A percentile compares a stretch with the other conserved stretches of the same genome.
phyloP scores from a whole-genome alignment of 1,140 invertebrate species.

The Vollenhovia emeryi region DNA sequence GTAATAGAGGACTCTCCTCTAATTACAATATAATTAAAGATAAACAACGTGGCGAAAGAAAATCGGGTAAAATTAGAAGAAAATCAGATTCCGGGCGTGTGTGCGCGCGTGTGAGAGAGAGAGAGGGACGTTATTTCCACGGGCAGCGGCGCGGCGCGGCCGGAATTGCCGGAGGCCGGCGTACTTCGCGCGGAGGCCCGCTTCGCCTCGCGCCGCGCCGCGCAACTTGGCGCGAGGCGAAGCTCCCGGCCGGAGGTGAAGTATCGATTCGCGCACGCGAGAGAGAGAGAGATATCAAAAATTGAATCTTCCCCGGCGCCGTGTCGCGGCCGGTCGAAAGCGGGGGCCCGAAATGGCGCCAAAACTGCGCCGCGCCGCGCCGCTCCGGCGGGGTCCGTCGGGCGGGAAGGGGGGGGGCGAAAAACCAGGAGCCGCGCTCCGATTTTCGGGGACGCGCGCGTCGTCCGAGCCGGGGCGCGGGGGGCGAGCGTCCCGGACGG shows the following conservation, averaged over 20 bases:
- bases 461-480: background rate
- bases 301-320: constrained; percentile 20
- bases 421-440: background rate
- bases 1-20: too few species aligned
- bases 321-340: background rate
- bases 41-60: too few species aligned
- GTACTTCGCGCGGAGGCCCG: background rate
- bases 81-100: too few species aligned
- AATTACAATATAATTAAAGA: too few species aligned
- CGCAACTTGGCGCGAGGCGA: background rate
- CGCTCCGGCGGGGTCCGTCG: too few species aligned
- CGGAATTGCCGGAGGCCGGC: background rate
- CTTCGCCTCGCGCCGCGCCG: too few species aligned
- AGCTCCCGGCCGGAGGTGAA: background rate
- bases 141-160: background rate
- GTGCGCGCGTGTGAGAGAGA: too few species aligned
- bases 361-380: constrained; percentile 14
- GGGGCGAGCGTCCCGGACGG: too few species aligned
- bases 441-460: background rate
- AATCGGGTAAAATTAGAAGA: background rate
- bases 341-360: constrained; percentile 25
- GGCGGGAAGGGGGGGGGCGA: too few species aligned
- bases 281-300: too few species aligned
- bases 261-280: constrained; percentile 31
- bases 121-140: too few species aligned